Evolutionary conservation across 2,797 vertebrate species (phyloP).

Genomic region (Xerus rutilus): DNA sequence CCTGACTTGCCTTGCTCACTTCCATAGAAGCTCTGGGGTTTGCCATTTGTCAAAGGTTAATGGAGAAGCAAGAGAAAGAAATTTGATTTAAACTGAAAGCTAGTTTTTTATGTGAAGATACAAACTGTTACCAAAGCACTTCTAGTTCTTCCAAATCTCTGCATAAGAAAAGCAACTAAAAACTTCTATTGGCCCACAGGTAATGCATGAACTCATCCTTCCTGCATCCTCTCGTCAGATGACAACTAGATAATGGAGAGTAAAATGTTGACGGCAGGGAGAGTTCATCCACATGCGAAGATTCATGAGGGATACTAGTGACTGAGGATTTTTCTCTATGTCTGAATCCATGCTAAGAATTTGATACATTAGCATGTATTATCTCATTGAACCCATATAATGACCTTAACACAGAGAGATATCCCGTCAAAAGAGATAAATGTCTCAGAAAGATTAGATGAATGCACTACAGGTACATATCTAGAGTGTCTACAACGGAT

Average conservation of each 20-base stretch:
- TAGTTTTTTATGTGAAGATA: slow-evolving; percentile 24
- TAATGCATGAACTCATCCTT: neutral
- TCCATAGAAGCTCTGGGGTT: slow-evolving; percentile 26
- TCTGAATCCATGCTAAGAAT: neutral
- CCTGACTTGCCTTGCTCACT: slow-evolving; percentile 9
- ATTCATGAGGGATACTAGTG: neutral
- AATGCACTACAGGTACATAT: neutral
- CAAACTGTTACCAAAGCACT: neutral
- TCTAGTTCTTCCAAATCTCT: neutral
- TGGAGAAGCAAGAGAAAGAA: slow-evolving; percentile 50
- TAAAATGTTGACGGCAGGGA: neutral
- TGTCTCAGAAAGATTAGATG: neutral
- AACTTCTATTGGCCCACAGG: neutral
- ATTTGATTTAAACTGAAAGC: slow-evolving; percentile 53
- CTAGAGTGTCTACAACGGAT: neutral
- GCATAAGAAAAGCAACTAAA: neutral
- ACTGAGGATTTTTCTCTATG: neutral
- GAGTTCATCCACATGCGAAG: neutral
- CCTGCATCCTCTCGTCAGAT: neutral
- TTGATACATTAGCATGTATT: neutral
- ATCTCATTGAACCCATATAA: neutral
- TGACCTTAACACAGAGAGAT: neutral
- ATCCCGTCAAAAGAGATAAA: neutral
- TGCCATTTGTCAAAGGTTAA: slow-evolving; percentile 61
- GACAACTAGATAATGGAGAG: neutral